Percentiles rank a stretch among this genome's conserved stretches.
Conservation (phyloP, 2,888 invertebrate genomes). For the Andrena chrysosceles region DNA sequence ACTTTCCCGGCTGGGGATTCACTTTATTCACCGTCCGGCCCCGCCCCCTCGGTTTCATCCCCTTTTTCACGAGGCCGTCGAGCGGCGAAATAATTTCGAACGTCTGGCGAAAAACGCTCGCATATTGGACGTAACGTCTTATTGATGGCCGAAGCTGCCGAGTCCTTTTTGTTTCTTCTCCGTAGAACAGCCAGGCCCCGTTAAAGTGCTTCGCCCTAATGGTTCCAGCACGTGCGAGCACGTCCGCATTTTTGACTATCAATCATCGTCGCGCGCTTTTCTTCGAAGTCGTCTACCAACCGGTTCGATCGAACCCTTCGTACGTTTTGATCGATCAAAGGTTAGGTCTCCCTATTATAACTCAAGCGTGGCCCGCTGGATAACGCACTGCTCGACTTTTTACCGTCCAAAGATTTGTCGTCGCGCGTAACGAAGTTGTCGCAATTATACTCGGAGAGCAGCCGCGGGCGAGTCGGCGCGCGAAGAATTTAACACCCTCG, state of each 20-base stretch:
- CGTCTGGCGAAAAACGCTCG: constrained; percentile 40
- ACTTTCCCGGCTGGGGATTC: background rate
- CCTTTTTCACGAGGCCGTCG: background rate
- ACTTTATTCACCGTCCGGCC: background rate
- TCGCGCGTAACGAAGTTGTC: background rate
- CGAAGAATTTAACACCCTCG: constrained; percentile 44
- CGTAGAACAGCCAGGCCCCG: constrained; percentile 34
- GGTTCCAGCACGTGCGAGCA: constrained; percentile 46
- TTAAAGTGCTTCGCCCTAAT: constrained; percentile 58
- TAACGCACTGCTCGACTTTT: background rate
- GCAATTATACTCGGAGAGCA: background rate
- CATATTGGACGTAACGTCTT: constrained; percentile 67
- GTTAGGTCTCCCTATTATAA: constrained; percentile 3
- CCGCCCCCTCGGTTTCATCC: background rate
- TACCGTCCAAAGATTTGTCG: background rate
- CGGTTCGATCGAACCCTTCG: constrained; percentile 17
- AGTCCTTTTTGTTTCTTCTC: constrained; percentile 54
- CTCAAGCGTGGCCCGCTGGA: background rate
- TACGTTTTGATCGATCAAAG: constrained; percentile 48
- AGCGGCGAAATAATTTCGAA: constrained; percentile 57
- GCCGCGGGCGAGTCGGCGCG: background rate
- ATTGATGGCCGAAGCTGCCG: constrained; percentile 58
- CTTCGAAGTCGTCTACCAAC: constrained; percentile 21
- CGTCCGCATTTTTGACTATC: constrained; percentile 66
- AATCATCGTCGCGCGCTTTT: constrained; percentile 62